Conservation (phyloP, 2,888 invertebrate species). For the Penaeus monodon region DNA sequence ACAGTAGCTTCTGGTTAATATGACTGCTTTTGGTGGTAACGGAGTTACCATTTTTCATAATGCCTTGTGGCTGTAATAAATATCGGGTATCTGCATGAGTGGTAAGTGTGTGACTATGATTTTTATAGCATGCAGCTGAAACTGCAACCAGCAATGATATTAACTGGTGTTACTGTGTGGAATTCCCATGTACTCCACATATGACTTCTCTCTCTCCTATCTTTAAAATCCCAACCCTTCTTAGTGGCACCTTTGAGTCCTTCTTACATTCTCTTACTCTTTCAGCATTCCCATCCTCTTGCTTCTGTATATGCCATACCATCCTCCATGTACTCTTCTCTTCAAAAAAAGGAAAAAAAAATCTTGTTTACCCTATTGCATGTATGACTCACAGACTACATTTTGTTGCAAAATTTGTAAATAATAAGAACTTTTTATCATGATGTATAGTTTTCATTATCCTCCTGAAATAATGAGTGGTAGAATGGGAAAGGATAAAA, state of each 20-base stretch:
- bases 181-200: slow-evolving; percentile 23
- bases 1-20: slow-evolving; percentile 50
- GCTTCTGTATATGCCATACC: slow-evolving; percentile 2
- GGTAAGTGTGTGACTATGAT: slow-evolving; percentile 33
- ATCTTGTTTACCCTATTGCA: slow-evolving; percentile 49
- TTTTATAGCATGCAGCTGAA: slow-evolving; percentile 25
- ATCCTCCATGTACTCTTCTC: slow-evolving; percentile 19
- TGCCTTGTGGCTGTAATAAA: slow-evolving; percentile 35
- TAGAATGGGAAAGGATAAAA: not conserved
- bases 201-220: not conserved
- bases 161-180: slow-evolving; percentile 50
- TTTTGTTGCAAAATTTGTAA: slow-evolving; percentile 63
- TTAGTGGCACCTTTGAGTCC: no score
- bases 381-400: slow-evolving; percentile 59
- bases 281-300: slow-evolving; percentile 8
- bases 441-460: slow-evolving; percentile 15
- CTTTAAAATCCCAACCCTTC: not conserved
- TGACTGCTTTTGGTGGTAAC: slow-evolving; percentile 23
- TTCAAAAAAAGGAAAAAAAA: slow-evolving; percentile 5
- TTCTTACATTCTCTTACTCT: slow-evolving; percentile 8
- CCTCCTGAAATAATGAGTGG: not conserved
- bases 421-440: slow-evolving; percentile 63
- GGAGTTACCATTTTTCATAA: slow-evolving; percentile 19
- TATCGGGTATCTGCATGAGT: slow-evolving; percentile 42
- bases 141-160: slow-evolving; percentile 45